These are phyloP conservation scores for Trichechus manatus DNA, from an alignment of 2,113 vertebrate genomes.

Conservation along the genomic window DNA sequence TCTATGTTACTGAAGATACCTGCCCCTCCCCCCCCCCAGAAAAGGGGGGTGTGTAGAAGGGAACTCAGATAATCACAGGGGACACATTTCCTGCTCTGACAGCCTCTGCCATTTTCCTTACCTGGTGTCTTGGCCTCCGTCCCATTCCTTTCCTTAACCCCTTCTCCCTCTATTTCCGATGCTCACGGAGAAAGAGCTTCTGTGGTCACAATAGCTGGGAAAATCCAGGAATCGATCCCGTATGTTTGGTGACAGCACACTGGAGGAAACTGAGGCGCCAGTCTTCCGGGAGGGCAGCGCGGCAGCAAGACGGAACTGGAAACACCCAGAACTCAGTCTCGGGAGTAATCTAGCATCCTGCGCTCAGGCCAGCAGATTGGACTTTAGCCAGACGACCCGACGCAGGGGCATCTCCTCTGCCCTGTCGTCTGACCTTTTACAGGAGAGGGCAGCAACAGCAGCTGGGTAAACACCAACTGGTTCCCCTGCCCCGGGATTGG, in stretches of 20 bases:
- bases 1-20: neutral
- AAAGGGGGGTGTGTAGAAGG: neutral
- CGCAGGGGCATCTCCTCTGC: fast-evolving
- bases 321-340: neutral
- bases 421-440: neutral
- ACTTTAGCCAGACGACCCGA: fast-evolving
- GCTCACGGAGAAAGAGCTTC: neutral
- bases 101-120: neutral
- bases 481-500: neutral
- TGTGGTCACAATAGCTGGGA: neutral
- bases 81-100: neutral
- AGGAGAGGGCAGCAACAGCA: neutral
- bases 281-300: neutral
- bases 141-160: neutral
- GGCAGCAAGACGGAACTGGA: neutral
- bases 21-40: neutral
- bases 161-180: neutral
- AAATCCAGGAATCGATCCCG: neutral
- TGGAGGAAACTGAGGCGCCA: neutral
- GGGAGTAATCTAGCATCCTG: too few species aligned
- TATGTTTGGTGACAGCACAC: neutral
- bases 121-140: neutral
- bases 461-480: neutral
- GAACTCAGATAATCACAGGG: neutral
- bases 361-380: fast-evolving